phyloP scores from a whole-genome alignment of 2,113 vertebrate species.

The Micronycteris hirsuta region DNA sequence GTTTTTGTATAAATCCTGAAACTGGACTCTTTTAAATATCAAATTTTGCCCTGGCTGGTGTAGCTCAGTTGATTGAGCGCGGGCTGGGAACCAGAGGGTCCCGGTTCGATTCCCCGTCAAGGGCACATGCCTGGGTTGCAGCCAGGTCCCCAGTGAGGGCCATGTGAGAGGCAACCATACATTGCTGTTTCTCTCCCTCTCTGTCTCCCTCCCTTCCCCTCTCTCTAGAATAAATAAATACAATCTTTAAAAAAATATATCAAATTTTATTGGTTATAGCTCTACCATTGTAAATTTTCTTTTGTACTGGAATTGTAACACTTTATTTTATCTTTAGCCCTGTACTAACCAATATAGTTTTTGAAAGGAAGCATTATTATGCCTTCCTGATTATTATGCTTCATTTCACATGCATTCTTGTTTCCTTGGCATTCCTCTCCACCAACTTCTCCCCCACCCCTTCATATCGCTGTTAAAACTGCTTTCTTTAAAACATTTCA shows the following conservation, averaged over 20 bases:
- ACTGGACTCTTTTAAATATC: neutral
- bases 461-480: neutral
- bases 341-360: neutral
- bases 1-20: constrained; percentile 26
- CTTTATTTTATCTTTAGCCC: neutral
- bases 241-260: no score
- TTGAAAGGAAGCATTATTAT: constrained; percentile 5
- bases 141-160: no score
- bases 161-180: no score
- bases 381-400: constrained; percentile 15
- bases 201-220: no score
- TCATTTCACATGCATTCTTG: constrained; percentile 21
- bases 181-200: no score
- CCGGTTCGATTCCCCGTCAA: no score
- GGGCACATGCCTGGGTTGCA: no score
- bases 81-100: no score
- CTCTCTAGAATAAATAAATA: no score
- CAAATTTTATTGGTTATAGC: neutral
- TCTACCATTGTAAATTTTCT: neutral
- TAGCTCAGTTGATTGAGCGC: no score
- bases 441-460: neutral
- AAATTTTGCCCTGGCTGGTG: no score
- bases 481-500: neutral
- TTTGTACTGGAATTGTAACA: neutral
- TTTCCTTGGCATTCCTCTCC: neutral